Conservation (phyloP, 1,140 invertebrate genomes). For the Melitaea cinxia region DNA sequence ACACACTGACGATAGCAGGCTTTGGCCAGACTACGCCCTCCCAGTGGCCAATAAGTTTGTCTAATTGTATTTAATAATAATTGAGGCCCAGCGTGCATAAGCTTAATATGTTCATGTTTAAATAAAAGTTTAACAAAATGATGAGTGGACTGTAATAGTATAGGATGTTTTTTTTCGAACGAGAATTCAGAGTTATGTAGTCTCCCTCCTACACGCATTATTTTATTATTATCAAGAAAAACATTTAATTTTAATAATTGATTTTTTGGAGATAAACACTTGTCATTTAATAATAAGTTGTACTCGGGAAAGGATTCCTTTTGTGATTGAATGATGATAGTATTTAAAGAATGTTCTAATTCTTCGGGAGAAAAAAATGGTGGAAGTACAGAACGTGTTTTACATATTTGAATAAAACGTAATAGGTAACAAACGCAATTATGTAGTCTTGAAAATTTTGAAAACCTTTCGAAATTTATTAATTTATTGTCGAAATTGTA, state of each 20-base stretch:
- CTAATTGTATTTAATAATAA: conserved; percentile 24
- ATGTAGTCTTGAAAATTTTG: too few species aligned
- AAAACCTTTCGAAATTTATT: too few species aligned
- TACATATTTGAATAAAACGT: too few species aligned
- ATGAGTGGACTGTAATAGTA: conserved; percentile 34
- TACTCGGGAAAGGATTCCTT: conserved; percentile 13
- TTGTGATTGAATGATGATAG: background rate
- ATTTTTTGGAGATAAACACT: conserved; percentile 16
- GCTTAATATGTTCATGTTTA: conserved; percentile 20
- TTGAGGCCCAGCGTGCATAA: conserved; percentile 29
- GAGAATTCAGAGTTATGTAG: conserved; percentile 29
- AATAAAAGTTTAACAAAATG: conserved; percentile 31
- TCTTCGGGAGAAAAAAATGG: too few species aligned
- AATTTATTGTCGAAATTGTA: too few species aligned
- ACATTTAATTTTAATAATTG: conserved; percentile 19
- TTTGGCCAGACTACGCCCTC: conserved; percentile 28
- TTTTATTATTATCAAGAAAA: conserved; percentile 28
- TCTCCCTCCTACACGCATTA: conserved; percentile 34
- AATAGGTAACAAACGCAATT: too few species aligned
- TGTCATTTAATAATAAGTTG: conserved; percentile 7
- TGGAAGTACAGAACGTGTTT: too few species aligned
- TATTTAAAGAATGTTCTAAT: conserved; percentile 11
- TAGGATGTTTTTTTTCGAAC: conserved; percentile 37
- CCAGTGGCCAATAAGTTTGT: conserved; percentile 23
- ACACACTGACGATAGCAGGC: conserved; percentile 4